Conservation (phyloP, 2,797 vertebrate genomes). For the Ceyx erithaca region DNA sequence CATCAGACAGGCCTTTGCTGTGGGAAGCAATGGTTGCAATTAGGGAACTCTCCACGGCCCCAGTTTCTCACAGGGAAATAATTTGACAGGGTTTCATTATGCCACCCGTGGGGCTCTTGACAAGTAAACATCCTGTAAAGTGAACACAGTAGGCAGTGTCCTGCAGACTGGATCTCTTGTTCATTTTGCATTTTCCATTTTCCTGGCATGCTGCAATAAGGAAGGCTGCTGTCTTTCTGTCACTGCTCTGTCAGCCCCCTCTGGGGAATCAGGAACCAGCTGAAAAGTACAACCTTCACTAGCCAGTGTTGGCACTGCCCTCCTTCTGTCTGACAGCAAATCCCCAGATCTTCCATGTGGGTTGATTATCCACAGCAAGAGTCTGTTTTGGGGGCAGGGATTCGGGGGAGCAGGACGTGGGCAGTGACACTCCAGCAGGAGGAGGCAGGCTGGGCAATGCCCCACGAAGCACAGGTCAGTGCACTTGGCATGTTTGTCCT, state of each 20-base stretch:
- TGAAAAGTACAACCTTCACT: not conserved
- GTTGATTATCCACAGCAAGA: not conserved
- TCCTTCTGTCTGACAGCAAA: slow-evolving; percentile 11
- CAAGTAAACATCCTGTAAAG: not conserved
- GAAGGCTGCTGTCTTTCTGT: not conserved
- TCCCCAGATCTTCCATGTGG: not conserved
- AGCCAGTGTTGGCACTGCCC: not conserved
- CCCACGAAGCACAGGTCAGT: accelerated
- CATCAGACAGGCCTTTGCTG: not conserved
- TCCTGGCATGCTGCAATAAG: not conserved
- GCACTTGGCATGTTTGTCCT: not conserved
- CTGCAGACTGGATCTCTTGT: not conserved
- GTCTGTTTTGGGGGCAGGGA: not conserved
- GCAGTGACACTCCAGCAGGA: accelerated
- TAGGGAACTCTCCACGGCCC: not conserved
- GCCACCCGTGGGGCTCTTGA: not conserved
- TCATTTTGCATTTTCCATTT: not conserved
- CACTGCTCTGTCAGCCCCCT: not conserved
- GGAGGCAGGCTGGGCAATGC: not conserved
- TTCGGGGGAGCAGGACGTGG: not conserved
- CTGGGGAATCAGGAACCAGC: not conserved
- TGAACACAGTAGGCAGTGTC: not conserved
- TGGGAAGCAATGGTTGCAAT: not conserved
- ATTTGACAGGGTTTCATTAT: not conserved
- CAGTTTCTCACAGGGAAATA: not conserved